Percentiles rank a stretch among this genome's conserved stretches.
Conservation (phyloP, 2,888 invertebrate species). For the Aporophyla lueneburgensis region DNA sequence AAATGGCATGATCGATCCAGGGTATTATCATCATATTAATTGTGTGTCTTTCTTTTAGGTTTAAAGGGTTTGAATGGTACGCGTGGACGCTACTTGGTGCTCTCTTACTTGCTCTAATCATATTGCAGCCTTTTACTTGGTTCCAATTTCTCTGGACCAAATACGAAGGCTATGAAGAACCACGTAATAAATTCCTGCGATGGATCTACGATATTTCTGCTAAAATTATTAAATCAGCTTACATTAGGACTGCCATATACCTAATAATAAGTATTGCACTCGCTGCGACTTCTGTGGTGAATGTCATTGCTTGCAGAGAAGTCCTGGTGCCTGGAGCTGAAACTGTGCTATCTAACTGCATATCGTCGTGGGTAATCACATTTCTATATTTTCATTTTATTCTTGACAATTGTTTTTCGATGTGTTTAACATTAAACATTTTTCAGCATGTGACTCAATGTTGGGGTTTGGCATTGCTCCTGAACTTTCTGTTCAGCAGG, state of each 20-base stretch:
- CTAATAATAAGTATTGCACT: conserved; percentile 92
- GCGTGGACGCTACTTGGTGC: conserved; percentile 76
- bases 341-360: conserved; percentile 84
- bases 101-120: conserved; percentile 77
- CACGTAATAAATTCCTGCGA: conserved; percentile 88
- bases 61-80: conserved; percentile 80
- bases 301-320: conserved; percentile 89
- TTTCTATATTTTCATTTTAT: conserved; percentile 49
- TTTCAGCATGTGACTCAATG: conserved; percentile 94
- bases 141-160: conserved; percentile 93
- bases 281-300: conserved; percentile 92
- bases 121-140: conserved; percentile 94
- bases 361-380: conserved; percentile 88
- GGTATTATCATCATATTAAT: neutral
- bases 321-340: conserved; percentile 71
- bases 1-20: neutral
- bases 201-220: conserved; percentile 92
- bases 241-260: conserved; percentile 92
- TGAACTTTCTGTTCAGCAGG: conserved; percentile 96
- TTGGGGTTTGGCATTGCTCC: conserved; percentile 91
- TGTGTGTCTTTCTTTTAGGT: conserved; percentile 71
- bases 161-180: conserved; percentile 88
- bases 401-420: conserved; percentile 1
- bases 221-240: conserved; percentile 91
- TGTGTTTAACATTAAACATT: conserved; percentile 50